A percentile compares a stretch with the other conserved stretches of the same genome.
phyloP scores from a whole-genome alignment of 2,888 invertebrate genomes.

The Oscheius sp. region DNA sequence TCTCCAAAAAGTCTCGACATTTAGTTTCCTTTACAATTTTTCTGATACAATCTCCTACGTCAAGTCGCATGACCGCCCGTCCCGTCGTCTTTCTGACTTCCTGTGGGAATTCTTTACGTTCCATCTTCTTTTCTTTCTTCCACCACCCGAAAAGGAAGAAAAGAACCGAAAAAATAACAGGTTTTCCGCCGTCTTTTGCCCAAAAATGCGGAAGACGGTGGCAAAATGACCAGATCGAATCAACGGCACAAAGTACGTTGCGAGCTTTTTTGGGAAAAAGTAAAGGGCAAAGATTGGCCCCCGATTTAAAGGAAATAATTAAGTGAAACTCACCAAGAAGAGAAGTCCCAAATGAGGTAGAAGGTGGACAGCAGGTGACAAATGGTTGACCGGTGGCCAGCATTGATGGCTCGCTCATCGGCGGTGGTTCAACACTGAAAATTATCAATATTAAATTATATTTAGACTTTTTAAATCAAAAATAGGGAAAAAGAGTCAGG shows the following conservation, averaged over 20 bases:
- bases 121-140: not conserved
- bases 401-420: slow-evolving; percentile 31
- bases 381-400: slow-evolving; percentile 19
- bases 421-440: slow-evolving; percentile 23
- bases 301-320: not conserved
- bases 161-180: too few species aligned
- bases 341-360: slow-evolving; percentile 34
- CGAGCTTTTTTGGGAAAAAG: too few species aligned
- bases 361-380: slow-evolving; percentile 31
- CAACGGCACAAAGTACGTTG: too few species aligned
- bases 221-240: too few species aligned
- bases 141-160: not conserved
- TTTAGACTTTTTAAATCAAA: not conserved
- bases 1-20: too few species aligned
- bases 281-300: not conserved
- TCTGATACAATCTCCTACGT: too few species aligned
- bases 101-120: not conserved
- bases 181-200: too few species aligned
- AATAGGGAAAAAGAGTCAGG: not conserved
- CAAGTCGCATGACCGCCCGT: too few species aligned
- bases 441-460: not conserved
- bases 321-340: slow-evolving; percentile 29
- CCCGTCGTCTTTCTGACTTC: too few species aligned
- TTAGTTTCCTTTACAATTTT: too few species aligned
- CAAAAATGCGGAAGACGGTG: too few species aligned